A percentile compares a stretch with the other conserved stretches of the same genome.
Evolutionary conservation across 1,140 invertebrate genomes (phyloP).

Genomic region (Drosophila bocki): DNA sequence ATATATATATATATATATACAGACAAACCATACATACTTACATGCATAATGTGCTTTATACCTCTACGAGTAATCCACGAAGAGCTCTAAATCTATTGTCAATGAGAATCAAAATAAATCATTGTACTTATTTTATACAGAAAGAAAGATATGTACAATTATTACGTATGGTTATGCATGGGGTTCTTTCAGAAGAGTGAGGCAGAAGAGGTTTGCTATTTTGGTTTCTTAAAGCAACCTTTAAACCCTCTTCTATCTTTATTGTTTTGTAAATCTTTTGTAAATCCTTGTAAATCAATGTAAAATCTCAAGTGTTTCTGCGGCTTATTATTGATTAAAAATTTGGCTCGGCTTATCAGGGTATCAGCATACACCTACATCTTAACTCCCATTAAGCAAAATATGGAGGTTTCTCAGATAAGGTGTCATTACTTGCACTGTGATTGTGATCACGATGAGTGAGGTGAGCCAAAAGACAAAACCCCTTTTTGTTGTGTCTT

Average conservation of each 20-base stretch:
- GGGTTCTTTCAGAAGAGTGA: too few species aligned
- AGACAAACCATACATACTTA: conserved; percentile 45
- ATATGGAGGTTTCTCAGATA: not conserved
- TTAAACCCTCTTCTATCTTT: not conserved
- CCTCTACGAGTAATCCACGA: conserved; percentile 63
- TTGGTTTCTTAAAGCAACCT: not conserved
- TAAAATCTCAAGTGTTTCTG: conserved; percentile 11
- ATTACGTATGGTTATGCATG: not conserved
- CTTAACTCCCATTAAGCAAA: not conserved
- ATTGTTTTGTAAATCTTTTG: not conserved
- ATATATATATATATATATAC: conserved; percentile 60
- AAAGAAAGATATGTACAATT: not conserved
- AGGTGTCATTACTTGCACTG: not conserved
- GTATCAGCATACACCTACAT: not conserved
- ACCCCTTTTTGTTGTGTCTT: not conserved
- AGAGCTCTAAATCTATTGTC: conserved; percentile 76
- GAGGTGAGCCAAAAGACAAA: not conserved
- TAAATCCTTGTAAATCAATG: conserved; percentile 4
- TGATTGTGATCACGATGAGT: conserved; percentile 4
- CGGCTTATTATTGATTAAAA: conserved; percentile 10
- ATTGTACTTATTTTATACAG: conserved; percentile 91
- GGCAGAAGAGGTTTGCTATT: not conserved
- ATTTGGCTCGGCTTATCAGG: not conserved
- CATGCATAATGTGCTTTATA: conserved; percentile 74
- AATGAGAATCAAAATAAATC: conserved; percentile 90